Percentiles rank a stretch among this genome's conserved stretches.
These are phyloP conservation scores for Drosophila testacea DNA, from an alignment of 2,888 invertebrate species.

Conservation along the genomic window DNA sequence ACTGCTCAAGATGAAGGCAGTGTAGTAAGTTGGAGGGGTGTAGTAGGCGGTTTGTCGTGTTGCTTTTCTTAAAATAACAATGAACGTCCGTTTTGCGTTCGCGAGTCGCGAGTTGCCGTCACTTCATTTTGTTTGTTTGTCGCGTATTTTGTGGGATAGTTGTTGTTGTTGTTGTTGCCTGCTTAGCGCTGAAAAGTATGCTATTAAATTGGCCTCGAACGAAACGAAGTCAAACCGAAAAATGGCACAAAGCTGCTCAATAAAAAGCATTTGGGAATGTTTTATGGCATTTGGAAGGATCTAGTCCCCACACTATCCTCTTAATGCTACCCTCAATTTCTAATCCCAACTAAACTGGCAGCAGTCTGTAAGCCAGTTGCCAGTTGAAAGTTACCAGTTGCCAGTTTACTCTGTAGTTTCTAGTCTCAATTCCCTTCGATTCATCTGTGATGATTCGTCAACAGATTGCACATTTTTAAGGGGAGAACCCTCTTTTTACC, in stretches of 20 bases:
- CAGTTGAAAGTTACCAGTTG: constrained; percentile 6
- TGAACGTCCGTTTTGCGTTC: constrained; percentile 74
- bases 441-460: constrained; percentile 64
- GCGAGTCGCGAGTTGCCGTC: constrained; percentile 48
- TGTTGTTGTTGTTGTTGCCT: constrained; percentile 54
- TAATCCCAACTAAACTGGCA: constrained; percentile 6
- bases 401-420: constrained; percentile 14
- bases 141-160: constrained; percentile 53
- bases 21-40: neutral
- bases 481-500: neutral
- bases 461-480: constrained; percentile 61
- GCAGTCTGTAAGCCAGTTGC: no score
- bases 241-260: constrained; percentile 60
- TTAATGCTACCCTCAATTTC: neutral
- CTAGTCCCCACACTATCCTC: neutral
- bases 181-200: constrained; percentile 80
- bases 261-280: constrained; percentile 62
- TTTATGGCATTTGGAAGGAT: constrained; percentile 53
- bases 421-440: constrained; percentile 37
- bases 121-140: constrained; percentile 79
- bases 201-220: constrained; percentile 82
- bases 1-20: constrained; percentile 19
- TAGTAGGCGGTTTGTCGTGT: constrained; percentile 57
- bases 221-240: constrained; percentile 65
- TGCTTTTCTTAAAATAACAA: constrained; percentile 77